Conservation (phyloP, 2,113 vertebrate species). For the Eublepharis macularius region DNA sequence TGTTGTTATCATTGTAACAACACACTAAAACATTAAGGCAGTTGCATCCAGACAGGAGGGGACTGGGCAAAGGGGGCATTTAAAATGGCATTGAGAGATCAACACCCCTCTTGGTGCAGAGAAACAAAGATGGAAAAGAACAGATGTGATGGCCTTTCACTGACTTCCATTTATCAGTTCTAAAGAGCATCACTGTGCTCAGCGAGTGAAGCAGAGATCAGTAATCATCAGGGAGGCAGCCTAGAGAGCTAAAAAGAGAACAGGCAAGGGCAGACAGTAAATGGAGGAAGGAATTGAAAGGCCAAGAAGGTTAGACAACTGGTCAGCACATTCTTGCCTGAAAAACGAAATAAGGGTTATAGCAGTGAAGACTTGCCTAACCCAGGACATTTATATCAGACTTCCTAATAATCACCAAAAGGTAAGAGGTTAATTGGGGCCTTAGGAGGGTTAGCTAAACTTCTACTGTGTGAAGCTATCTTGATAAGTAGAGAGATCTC, state of each 20-base stretch:
- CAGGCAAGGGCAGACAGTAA: neutral
- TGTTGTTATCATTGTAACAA: neutral
- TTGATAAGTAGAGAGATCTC: neutral
- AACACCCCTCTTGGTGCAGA: neutral
- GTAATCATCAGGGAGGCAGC: constrained; percentile 6
- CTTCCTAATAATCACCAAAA: neutral
- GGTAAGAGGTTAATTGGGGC: constrained; percentile 10
- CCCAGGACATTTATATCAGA: neutral
- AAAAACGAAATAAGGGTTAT: neutral
- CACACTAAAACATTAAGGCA: neutral
- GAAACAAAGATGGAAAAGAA: constrained; percentile 8
- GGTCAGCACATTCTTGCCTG: neutral
- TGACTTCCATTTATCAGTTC: constrained; percentile 22
- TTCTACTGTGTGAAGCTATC: no score
- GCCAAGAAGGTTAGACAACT: constrained; percentile 2
- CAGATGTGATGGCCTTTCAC: neutral
- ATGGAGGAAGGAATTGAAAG: constrained; percentile 19
- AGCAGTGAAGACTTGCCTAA: neutral
- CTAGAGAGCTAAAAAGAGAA: neutral
- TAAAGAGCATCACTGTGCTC: constrained; percentile 7
- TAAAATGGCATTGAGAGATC: neutral
- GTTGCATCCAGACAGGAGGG: neutral
- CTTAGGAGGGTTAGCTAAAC: neutral
- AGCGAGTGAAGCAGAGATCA: constrained; percentile 17
- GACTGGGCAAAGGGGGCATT: neutral